A percentile compares a stretch with the other conserved stretches of the same genome.
phyloP scores from a whole-genome alignment of 2,888 invertebrate genomes.

The Harpalus rufipes region DNA sequence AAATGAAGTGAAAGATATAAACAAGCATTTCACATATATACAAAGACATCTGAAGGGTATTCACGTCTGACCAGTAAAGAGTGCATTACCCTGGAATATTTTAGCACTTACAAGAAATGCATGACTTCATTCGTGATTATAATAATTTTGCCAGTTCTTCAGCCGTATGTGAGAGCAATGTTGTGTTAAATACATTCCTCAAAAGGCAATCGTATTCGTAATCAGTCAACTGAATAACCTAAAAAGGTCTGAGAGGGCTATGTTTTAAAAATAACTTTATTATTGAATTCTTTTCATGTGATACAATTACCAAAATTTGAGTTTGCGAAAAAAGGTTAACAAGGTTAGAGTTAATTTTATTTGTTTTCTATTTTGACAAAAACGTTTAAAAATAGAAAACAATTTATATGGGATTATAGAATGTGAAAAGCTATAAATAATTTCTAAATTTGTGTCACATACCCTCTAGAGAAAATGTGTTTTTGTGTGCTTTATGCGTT shows the following conservation, averaged over 20 bases:
- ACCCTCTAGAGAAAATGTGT: too few species aligned
- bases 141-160: slow-evolving; percentile 15
- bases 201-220: slow-evolving; percentile 19
- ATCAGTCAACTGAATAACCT: slow-evolving; percentile 41
- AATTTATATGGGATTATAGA: not conserved
- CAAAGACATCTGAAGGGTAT: not conserved
- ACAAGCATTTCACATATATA: not conserved
- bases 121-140: not conserved
- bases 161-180: slow-evolving; percentile 3
- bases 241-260: slow-evolving; percentile 22
- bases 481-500: not conserved
- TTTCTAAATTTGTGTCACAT: not conserved
- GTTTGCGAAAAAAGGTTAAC: not conserved
- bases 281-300: slow-evolving; percentile 15
- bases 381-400: not conserved
- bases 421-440: not conserved
- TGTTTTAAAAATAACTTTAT: slow-evolving; percentile 18
- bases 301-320: not conserved
- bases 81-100: not conserved
- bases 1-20: not conserved
- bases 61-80: not conserved
- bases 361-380: not conserved
- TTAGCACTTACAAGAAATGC: not conserved
- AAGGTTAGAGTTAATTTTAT: not conserved
- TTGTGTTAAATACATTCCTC: slow-evolving; percentile 31